Evolutionary conservation across 2,113 vertebrate species (phyloP), one percentile per base, ranked within the genome.

Genomic region (Megaceryle maxima): DNA sequence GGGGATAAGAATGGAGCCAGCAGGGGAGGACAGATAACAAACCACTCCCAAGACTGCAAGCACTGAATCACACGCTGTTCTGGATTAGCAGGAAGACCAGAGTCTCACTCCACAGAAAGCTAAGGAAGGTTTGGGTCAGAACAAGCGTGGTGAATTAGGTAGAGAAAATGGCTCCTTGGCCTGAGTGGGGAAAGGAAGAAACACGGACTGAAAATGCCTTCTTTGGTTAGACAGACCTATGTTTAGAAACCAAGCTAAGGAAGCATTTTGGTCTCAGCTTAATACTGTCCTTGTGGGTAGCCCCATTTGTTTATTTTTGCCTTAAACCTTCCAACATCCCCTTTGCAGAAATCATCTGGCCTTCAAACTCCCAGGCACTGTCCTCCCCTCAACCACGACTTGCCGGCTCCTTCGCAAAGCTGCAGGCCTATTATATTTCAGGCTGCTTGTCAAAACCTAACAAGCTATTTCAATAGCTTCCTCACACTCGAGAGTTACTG

Each of bases 401-500:
- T 66, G 85, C 69, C 8, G 5, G 57, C 48, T 92, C 57, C 76
- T 83, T 87, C 86, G 88, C 79, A 88, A 68, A 96, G 80, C 83
- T 90, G 53, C 51, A 60, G 80, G 79, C 73, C 83, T 84, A 83
- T 94, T 90, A 51, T 68, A 87, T 93, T 92, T 84, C 86, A 94
- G 90, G 69, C 67, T 57, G 74, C 77, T 72, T 88, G 90, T 92
- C 83, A 91, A 83, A 93, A 77, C 73, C 77, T 95, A 94, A 96
- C 83, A 25, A 91, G 74, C 74, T 88, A 48, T 94, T 96, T 92
- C 94, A 94, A 95, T 94, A 83, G 80, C 94, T 93, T 82, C 86
- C 94, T 89, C 88, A 73, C 88, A 53, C 86, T 95, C 1, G 16
- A 88, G 85, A 92, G 86, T 94, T 87, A 94, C 88, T 73, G 83